phyloP scores from a whole-genome alignment of 2,797 vertebrate species.

The Rhodeus uyekii region DNA sequence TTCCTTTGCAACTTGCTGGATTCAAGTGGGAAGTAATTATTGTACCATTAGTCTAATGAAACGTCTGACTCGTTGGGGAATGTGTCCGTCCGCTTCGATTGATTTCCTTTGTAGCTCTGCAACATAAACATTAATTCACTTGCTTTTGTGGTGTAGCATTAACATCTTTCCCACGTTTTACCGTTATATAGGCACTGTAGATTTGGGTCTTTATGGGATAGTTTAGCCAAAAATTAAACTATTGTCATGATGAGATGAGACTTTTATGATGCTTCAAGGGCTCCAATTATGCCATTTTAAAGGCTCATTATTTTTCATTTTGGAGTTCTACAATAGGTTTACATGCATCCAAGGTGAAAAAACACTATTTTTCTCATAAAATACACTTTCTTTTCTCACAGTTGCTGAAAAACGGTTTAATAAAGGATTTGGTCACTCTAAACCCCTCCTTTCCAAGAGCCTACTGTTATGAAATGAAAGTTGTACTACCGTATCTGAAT shows the following conservation, averaged over 20 bases:
- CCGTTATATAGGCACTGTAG: background rate
- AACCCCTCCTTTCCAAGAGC: background rate
- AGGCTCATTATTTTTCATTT: background rate
- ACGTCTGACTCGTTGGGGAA: constrained; percentile 15
- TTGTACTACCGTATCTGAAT: background rate
- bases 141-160: background rate
- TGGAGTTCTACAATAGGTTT: background rate
- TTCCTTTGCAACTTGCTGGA: constrained; percentile 25
- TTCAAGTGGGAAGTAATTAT: constrained; percentile 49
- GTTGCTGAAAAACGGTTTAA: background rate
- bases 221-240: background rate
- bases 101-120: constrained; percentile 7
- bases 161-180: background rate
- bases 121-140: constrained; percentile 22
- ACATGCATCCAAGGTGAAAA: background rate
- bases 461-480: background rate
- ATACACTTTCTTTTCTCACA: background rate
- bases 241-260: background rate
- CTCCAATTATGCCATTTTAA: background rate
- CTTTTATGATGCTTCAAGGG: background rate
- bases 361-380: background rate
- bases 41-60: constrained; percentile 37
- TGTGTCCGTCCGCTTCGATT: background rate
- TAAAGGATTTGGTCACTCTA: background rate
- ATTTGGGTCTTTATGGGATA: background rate